A percentile compares a stretch with the other conserved stretches of the same genome.
These are phyloP conservation scores for Drosophila asahinai DNA, from an alignment of 1,140 invertebrate genomes.

Conservation along the genomic window DNA sequence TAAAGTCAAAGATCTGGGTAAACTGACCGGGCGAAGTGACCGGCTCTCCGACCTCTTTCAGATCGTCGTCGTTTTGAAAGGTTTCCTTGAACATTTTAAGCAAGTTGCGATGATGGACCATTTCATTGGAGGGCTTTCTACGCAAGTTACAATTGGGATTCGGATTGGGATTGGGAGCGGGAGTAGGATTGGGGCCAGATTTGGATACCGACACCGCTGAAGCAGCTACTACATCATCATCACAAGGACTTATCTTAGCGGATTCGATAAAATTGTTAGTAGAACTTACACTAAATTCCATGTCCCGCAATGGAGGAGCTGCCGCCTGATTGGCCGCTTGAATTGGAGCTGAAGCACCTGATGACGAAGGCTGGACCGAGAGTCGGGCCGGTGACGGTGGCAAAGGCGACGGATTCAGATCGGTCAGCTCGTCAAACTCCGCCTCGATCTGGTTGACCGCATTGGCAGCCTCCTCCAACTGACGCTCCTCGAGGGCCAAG, in stretches of 20 bases:
- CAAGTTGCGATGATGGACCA: conserved; percentile 79
- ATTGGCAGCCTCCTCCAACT: conserved; percentile 77
- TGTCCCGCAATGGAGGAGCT: conserved; percentile 65
- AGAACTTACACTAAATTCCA: conserved; percentile 85
- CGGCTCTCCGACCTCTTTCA: conserved; percentile 58
- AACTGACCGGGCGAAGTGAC: conserved; percentile 45
- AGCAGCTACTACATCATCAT: conserved; percentile 74
- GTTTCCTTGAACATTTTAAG: conserved; percentile 83
- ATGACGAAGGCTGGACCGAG: conserved; percentile 8
- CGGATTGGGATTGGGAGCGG: conserved; percentile 10
- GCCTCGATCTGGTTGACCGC: conserved; percentile 82
- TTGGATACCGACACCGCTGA: conserved; percentile 69
- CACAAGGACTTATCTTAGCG: conserved; percentile 63
- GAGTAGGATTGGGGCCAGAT: conserved; percentile 32
- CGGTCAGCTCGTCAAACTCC: conserved; percentile 76
- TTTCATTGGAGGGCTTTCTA: conserved; percentile 83
- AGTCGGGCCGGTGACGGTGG: conserved; percentile 26
- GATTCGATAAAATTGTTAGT: conserved; percentile 81
- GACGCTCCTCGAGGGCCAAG: conserved; percentile 73
- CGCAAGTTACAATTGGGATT: conserved; percentile 71
- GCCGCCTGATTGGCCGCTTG: conserved; percentile 47
- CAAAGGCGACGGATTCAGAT: conserved; percentile 57
- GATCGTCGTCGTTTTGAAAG: conserved; percentile 77
- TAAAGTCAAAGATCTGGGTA: conserved; percentile 71
- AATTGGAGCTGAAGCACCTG: conserved; percentile 31